Evolutionary conservation across 2,888 invertebrate species (phyloP).

Genomic region (Pasiphila rectangulata): DNA sequence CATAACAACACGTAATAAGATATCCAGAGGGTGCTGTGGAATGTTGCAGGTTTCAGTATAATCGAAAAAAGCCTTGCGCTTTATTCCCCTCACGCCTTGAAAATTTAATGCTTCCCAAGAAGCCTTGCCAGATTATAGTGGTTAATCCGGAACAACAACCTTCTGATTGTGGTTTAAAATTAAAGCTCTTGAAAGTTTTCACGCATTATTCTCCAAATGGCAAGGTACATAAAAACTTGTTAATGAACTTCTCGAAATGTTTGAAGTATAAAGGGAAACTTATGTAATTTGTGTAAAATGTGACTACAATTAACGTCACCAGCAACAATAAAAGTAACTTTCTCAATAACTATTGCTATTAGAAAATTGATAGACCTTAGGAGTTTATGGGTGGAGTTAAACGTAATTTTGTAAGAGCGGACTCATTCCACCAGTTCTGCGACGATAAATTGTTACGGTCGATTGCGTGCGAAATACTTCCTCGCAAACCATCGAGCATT

Average conservation of each 20-base stretch:
- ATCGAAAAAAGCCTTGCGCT: slow-evolving; percentile 47
- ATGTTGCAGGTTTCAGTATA: slow-evolving; percentile 53
- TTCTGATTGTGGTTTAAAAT: slow-evolving; percentile 41
- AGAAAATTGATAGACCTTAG: slow-evolving; percentile 30
- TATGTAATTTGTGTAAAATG: slow-evolving; percentile 10
- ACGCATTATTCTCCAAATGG: slow-evolving; percentile 3
- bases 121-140: slow-evolving; percentile 59
- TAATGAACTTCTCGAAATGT: background rate
- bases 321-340: slow-evolving; percentile 13
- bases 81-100: slow-evolving; percentile 45
- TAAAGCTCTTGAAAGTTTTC: slow-evolving; percentile 36
- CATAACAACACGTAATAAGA: slow-evolving; percentile 40
- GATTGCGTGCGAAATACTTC: slow-evolving; percentile 61
- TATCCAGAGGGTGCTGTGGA: slow-evolving; percentile 37
- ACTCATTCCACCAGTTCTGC: slow-evolving; percentile 52
- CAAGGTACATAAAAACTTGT: background rate
- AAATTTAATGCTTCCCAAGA: slow-evolving; percentile 60
- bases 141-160: slow-evolving; percentile 48
- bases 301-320: slow-evolving; percentile 7
- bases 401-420: slow-evolving; percentile 43
- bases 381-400: slow-evolving; percentile 44
- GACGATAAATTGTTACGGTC: slow-evolving; percentile 58
- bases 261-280: background rate
- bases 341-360: slow-evolving; percentile 11
- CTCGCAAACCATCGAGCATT: slow-evolving; percentile 49